Base-by-base conservation (phyloP, 2,888 invertebrate genomes). In the Sicus ferrugineus region DNA sequence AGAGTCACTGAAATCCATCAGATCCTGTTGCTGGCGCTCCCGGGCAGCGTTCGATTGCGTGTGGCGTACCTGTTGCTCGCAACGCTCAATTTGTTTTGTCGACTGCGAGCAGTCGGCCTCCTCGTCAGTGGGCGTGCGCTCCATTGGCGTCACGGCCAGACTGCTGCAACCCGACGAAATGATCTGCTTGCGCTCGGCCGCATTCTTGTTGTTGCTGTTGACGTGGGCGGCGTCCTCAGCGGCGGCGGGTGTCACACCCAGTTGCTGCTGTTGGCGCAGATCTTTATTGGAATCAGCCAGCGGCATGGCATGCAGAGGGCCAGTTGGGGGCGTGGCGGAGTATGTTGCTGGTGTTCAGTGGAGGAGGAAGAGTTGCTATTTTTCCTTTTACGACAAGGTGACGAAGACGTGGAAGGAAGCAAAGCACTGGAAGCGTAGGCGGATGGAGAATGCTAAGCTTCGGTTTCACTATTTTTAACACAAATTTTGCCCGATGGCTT, bases 251-350 rank as follows among this genome's bases (percentile, higher is more conserved):
- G 73, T 74, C 72, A 79, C 78, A 72, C 79, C 78, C 75, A 79
- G 68, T 76, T 75, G 78, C 70, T 77, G 77, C 73, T 78, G 78
- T 72, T 79, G 79, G 70, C 84, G 79, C 68, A 82, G 77, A 78
- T 83, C 83, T 78, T 81, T 83, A 69, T 83, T 82, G 63, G 82
- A 81, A 77, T 83, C 84, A 76, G 83, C 83, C 78, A 83, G 79
- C 78, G 83, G 83, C 83, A 83, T 83, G 75, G 70, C 73, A 70
- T 42, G 48, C 70, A 62, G 68, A 59, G 73, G 73, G 74, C 75
- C 69, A 23, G 69, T 5, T 23, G 23, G 52, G 52, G 59, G 68
- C 42, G 50, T 70, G 30, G 48, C 30, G n/a, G 19, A 28, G 30
- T 42, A 48, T 63, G 14, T 63, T 65, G 69, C 73, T 75, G 72